These are phyloP conservation scores for Naja naja DNA, from an alignment of 2,113 vertebrate species.

Conservation along the genomic window DNA sequence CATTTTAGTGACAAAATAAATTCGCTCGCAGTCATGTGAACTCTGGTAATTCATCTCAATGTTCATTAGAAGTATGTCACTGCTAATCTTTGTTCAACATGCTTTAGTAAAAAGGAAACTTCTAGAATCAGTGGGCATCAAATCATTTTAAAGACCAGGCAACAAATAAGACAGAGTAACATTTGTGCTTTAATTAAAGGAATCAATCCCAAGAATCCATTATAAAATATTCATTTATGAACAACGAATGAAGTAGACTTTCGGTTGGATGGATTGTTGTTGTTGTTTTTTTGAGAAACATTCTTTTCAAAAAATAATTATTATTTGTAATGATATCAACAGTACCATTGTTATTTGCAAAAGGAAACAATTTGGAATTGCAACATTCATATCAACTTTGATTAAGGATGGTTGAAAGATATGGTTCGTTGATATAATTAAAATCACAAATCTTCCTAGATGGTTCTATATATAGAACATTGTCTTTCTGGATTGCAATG, in stretches of 20 bases:
- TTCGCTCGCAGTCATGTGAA: slow-evolving; percentile 3
- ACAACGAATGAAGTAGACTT: slow-evolving; percentile 3
- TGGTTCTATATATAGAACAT: not conserved
- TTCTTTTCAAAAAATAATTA: not conserved
- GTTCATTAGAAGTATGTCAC: slow-evolving; percentile 22
- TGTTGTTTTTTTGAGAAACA: not conserved
- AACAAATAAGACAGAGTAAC: slow-evolving; percentile 8
- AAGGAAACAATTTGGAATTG: slow-evolving; percentile 22
- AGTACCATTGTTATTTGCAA: slow-evolving; percentile 35
- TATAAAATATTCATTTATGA: slow-evolving; percentile 3
- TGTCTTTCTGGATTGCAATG: not conserved
- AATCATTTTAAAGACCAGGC: slow-evolving; percentile 22
- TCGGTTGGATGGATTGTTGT: not conserved
- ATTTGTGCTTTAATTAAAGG: slow-evolving; percentile 28
- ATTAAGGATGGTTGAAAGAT: not conserved
- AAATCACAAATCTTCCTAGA: not conserved
- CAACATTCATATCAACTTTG: slow-evolving; percentile 2
- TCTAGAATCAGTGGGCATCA: slow-evolving; percentile 11
- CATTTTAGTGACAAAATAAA: slow-evolving; percentile 5
- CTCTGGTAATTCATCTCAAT: slow-evolving; percentile 28
- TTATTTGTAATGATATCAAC: slow-evolving; percentile 12
- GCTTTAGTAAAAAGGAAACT: slow-evolving; percentile 23
- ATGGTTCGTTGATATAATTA: not conserved
- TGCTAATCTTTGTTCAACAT: slow-evolving; percentile 28
- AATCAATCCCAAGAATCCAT: slow-evolving; percentile 22